Evolutionary conservation across 2,888 invertebrate genomes (phyloP), one percentile per base, ranked within the genome.

Genomic region (Podabrus alpinus): DNA sequence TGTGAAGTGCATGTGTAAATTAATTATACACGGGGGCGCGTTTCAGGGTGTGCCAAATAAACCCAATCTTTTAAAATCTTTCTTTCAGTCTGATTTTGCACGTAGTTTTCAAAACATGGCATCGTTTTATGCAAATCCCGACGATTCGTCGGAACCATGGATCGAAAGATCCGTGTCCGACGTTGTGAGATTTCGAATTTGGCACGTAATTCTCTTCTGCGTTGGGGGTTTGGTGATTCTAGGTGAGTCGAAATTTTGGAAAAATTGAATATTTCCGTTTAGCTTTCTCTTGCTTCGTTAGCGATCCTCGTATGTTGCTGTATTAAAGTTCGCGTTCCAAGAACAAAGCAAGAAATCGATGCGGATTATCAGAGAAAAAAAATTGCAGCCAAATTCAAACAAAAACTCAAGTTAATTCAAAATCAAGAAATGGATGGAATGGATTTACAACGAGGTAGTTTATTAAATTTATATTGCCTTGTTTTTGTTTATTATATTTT

Each of bases 311-410:
- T 97, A 71, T 97, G 97, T 86, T 97, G 97, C 85, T 96, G 97
- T 85, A 91, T 96, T 83, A 94, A 95, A 80, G 95, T 97, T 87
- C 93, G 97, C 59, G 94, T 98, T 80, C 97, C 97, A 1, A 90
- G 97, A 71, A 97, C 97, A 0, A 97, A 97, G 86, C 97, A 97
- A 87, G 97, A 97, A 88, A 97, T 98, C 78, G 97, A 97, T 86
- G 97, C 96, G 0, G 96, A 97, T 87, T 96, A 94, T 87, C 93
- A 95, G 82, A 90, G 97, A 16, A 93, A 95, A 82, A 94, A 92
- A 86, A 92, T 97, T 67, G 93, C 96, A 0, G 91, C 91, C 80
- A 95, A 94, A 86, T 97, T 97, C 86, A 91, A 94, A 10, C 92
- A 94, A 81, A 92, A 95, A 83, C 88, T 97, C 66, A 92, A 93